Conservation (phyloP, 2,888 invertebrate species). For the Hydriomena furcata region DNA sequence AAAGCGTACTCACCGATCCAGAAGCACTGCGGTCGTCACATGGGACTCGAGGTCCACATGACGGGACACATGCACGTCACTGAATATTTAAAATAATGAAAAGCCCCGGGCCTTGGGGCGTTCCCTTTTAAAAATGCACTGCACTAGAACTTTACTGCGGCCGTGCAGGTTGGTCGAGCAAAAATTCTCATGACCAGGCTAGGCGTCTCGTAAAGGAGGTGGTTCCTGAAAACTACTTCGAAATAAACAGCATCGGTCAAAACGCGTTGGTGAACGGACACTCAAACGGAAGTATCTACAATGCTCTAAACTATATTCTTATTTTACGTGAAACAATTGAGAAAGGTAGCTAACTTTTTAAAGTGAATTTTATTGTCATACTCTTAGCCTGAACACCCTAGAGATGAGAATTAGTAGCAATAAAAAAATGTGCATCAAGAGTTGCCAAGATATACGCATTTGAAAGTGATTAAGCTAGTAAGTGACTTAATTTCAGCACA, state of each 20-base stretch:
- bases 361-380: no score
- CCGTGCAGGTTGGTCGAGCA: constrained; percentile 77
- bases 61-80: constrained; percentile 69
- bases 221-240: constrained; percentile 52
- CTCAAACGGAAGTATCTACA: constrained; percentile 46
- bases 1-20: constrained; percentile 62
- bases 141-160: constrained; percentile 75
- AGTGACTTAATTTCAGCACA: no score
- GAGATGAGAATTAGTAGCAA: no score
- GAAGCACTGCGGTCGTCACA: constrained; percentile 47
- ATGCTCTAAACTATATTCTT: constrained; percentile 32
- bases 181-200: constrained; percentile 66
- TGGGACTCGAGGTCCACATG: constrained; percentile 55
- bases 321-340: no score
- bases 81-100: constrained; percentile 82
- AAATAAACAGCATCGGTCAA: constrained; percentile 52
- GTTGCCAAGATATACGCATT: no score
- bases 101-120: constrained; percentile 70
- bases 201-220: constrained; percentile 74
- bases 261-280: constrained; percentile 44
- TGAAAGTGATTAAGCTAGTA: no score
- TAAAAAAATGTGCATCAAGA: no score
- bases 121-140: constrained; percentile 82
- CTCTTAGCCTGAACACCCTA: no score
- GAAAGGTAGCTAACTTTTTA: no score